phyloP scores from a whole-genome alignment of 2,113 vertebrate species.

The Jaculus jaculus region DNA sequence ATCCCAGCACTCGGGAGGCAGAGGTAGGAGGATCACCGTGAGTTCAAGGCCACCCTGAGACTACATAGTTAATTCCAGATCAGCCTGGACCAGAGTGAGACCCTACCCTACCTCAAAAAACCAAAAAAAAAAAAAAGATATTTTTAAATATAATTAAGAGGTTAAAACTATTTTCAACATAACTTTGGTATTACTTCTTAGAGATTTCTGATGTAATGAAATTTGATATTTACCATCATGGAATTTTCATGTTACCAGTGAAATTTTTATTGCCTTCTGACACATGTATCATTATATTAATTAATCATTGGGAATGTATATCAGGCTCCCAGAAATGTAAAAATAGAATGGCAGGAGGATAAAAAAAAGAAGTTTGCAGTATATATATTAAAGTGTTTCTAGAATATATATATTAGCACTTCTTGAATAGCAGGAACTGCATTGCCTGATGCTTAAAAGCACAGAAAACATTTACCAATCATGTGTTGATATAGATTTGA shows the following conservation, averaged over 20 bases:
- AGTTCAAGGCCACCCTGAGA: too few relatives aligned
- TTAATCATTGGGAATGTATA: constrained; percentile 34
- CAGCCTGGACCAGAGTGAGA: too few relatives aligned
- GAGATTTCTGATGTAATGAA: constrained; percentile 18
- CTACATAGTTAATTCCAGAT: too few relatives aligned
- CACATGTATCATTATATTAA: constrained; percentile 4
- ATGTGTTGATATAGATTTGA: constrained; percentile 50
- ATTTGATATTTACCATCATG: constrained; percentile 10
- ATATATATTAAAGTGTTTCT: neutral
- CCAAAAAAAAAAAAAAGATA: too few relatives aligned
- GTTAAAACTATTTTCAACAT: constrained; percentile 20
- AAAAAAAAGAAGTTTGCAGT: neutral
- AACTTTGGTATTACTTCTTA: constrained; percentile 11
- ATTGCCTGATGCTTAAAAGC: constrained; percentile 35
- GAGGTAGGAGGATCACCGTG: too few relatives aligned
- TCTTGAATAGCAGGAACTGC: constrained; percentile 21
- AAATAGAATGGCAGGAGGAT: neutral
- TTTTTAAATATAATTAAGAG: constrained; percentile 33
- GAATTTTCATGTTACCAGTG: neutral
- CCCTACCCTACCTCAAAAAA: too few relatives aligned
- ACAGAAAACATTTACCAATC: neutral
- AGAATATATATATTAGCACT: neutral
- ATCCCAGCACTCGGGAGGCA: too few relatives aligned
- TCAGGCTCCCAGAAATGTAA: constrained; percentile 42
- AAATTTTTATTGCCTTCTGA: constrained; percentile 47